Percentiles rank a stretch among this genome's conserved stretches.
Evolutionary conservation across 2,888 invertebrate species (phyloP).

Genomic region (Altica lythri): DNA sequence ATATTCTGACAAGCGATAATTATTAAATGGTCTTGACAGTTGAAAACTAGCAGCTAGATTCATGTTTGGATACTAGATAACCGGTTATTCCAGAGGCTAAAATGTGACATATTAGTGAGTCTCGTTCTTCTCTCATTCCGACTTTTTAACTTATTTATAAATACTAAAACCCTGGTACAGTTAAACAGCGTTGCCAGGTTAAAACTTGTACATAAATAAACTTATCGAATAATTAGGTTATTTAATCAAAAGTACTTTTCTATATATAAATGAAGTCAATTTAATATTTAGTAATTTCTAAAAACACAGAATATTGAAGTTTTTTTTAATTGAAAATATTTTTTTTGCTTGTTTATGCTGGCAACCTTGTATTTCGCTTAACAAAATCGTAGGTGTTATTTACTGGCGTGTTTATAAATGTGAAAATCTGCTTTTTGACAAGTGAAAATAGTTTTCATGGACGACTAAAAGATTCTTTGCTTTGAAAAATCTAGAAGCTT

Average conservation of each 20-base stretch:
- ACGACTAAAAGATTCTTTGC: constrained; percentile 13
- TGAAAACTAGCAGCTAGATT: too few relatives aligned
- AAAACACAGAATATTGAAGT: not conserved
- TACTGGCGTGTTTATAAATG: constrained; percentile 52
- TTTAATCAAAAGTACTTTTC: not conserved
- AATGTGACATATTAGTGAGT: too few relatives aligned
- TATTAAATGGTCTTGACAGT: too few relatives aligned
- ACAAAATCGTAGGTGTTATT: constrained; percentile 47
- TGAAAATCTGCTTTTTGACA: constrained; percentile 48
- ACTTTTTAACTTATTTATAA: too few relatives aligned
- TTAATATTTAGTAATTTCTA: not conserved
- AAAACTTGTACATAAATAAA: not conserved
- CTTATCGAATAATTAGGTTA: not conserved
- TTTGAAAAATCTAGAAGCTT: constrained; percentile 14
- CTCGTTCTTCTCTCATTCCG: too few relatives aligned
- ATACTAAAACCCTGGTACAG: too few relatives aligned
- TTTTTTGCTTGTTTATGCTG: constrained; percentile 2
- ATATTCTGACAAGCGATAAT: too few relatives aligned
- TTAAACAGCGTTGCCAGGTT: not conserved
- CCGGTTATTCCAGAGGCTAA: too few relatives aligned
- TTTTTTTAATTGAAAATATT: not conserved
- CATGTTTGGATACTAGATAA: too few relatives aligned
- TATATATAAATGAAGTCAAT: not conserved
- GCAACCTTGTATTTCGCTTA: constrained; percentile 30
- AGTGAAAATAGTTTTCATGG: constrained; percentile 37